These are phyloP conservation scores for Brachionus sp. DNA, from an alignment of 1,140 invertebrate species.

Conservation along the genomic window DNA sequence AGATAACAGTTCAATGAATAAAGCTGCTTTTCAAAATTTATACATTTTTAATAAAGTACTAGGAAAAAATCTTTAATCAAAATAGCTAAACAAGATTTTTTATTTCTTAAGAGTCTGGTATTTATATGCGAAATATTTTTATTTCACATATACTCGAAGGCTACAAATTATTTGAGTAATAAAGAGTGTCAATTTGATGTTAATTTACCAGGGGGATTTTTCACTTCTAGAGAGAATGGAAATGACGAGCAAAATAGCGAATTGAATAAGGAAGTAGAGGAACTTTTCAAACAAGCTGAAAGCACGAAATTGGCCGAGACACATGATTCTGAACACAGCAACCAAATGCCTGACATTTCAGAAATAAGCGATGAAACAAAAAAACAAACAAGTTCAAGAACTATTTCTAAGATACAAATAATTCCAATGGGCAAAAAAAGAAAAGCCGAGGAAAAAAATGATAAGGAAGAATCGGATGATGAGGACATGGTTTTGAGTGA, in stretches of 20 bases:
- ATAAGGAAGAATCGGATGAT: not conserved
- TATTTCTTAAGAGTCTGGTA: not conserved
- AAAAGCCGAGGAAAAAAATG: not conserved
- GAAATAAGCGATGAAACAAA: not conserved
- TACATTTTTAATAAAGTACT: constrained; percentile 37
- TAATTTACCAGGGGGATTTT: constrained; percentile 29
- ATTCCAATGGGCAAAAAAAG: not conserved
- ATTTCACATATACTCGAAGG: constrained; percentile 33
- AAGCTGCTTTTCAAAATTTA: constrained; percentile 38
- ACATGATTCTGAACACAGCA: not conserved
- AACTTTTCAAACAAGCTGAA: constrained; percentile 28
- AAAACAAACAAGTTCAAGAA: not conserved
- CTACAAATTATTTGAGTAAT: not conserved
- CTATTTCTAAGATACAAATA: not conserved
- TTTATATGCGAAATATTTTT: constrained; percentile 45
- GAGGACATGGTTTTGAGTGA: constrained; percentile 26
- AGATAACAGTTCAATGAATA: not conserved
- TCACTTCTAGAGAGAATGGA: constrained; percentile 3
- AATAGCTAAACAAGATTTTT: not conserved
- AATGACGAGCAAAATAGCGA: not conserved
- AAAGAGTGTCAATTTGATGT: constrained; percentile 44
- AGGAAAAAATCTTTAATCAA: not conserved
- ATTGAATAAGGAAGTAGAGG: constrained; percentile 11
- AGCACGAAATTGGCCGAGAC: not conserved
- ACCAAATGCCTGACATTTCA: not conserved